Evolutionary conservation across 2,888 invertebrate genomes (phyloP).

Genomic region (Schrankia costaestrigalis): DNA sequence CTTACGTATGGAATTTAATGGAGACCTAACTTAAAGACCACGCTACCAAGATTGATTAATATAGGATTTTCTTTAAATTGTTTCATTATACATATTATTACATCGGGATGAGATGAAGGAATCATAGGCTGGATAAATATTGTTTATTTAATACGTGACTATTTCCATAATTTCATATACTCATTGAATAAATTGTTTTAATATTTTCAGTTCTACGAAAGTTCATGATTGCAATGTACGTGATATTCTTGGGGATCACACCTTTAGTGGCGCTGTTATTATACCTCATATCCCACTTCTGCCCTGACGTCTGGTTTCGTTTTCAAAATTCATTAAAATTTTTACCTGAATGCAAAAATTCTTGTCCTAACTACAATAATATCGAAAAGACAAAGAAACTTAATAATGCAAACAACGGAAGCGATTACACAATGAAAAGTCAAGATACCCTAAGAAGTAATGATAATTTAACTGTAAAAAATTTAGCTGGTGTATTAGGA

Average conservation of each 20-base stretch:
- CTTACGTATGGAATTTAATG: too few species aligned
- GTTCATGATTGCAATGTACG: constrained; percentile 89
- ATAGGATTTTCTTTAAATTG: not conserved
- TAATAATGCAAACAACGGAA: not conserved
- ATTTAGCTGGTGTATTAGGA: too few species aligned
- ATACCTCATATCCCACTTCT: constrained; percentile 86
- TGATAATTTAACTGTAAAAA: too few species aligned
- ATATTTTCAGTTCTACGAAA: constrained; percentile 83
- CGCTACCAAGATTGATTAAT: not conserved
- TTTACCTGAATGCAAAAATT: not conserved
- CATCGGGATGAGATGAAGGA: too few species aligned
- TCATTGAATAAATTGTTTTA: not conserved
- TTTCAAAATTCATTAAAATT: not conserved
- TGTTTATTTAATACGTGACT: too few species aligned
- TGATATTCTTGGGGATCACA: constrained; percentile 92
- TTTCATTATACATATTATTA: not conserved
- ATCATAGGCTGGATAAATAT: too few species aligned
- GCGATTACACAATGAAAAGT: not conserved
- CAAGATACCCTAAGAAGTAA: too few species aligned
- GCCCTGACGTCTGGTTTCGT: not conserved
- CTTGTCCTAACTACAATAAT: not conserved
- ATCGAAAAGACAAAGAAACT: not conserved
- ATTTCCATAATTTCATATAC: too few species aligned
- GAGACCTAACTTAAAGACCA: too few species aligned
- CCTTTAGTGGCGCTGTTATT: constrained; percentile 84